These are phyloP conservation scores for Gastrophryne carolinensis DNA, from an alignment of 2,797 vertebrate species.

Conservation along the genomic window DNA sequence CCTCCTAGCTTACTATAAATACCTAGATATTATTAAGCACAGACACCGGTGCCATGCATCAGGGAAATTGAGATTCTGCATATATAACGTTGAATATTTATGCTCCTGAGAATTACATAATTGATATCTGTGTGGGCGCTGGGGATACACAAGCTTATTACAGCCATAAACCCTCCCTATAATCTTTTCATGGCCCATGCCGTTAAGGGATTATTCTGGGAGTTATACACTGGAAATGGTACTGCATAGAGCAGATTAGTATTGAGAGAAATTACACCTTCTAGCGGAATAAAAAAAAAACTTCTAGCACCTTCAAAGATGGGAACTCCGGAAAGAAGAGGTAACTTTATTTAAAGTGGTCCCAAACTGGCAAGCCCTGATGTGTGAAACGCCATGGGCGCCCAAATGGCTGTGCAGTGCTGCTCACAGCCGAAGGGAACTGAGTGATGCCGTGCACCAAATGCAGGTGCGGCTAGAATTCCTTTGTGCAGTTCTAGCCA, in stretches of 20 bases:
- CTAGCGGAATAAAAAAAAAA: too few species aligned
- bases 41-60: background rate
- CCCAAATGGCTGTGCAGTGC: too few species aligned
- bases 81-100: constrained; percentile 6
- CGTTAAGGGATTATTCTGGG: background rate
- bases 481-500: too few species aligned
- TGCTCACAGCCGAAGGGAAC: too few species aligned
- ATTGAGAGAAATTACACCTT: background rate
- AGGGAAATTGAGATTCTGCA: background rate
- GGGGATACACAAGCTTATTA: background rate
- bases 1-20: background rate
- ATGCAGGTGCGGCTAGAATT: too few species aligned
- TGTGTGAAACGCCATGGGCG: too few species aligned
- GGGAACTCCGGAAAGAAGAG: too few species aligned
- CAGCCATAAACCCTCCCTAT: background rate
- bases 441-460: too few species aligned
- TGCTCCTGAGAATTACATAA: background rate
- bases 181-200: background rate
- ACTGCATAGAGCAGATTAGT: background rate
- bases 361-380: too few species aligned
- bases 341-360: too few species aligned
- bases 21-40: background rate
- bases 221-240: background rate
- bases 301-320: too few species aligned
- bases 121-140: background rate